Base-by-base conservation (phyloP, 2,888 invertebrate species). In the Drosophila mulleri region DNA sequence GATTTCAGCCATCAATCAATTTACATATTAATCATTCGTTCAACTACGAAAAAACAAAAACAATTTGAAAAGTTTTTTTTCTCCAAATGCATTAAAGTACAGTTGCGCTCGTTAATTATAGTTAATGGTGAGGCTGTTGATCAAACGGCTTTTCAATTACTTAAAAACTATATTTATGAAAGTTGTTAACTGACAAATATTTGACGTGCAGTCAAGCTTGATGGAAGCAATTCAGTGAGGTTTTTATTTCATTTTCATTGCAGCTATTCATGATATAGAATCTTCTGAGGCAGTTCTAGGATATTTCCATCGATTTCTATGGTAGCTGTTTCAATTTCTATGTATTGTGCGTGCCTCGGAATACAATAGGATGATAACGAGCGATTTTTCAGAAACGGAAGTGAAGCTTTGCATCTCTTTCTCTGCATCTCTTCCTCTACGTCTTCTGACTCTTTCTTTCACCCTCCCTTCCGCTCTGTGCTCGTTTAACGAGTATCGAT, bases 401-500 rank as follows among this genome's bases (percentile, higher is more conserved):
- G 20, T 18, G 23, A 16, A 18, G 32, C 23, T 20, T 23, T 50
- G 42, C n/a, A 32, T 29, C 41, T 41, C 26, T 54, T 3, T 2
- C 53, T n/a, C 37, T 35, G 4, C 18, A n/a, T n/a, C n/a, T n/a
- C n/a, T 16, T 3, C 14, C 26, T 16, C 3, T 32, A 9, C 32
- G 1, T 48, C 29, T n/a, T n/a, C 26, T n/a, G 5, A 1, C 9
- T n/a, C 47, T 9, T 16, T 23, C 16, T 16, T 32, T 20, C 11
- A 2, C 14, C 6, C n/a, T n/a, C 6, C 5, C 32, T 20, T 26
- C 26, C 12, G 14, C 7, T 7, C 32, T 39, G 11, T 4, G 14
- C 37, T 20, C n/a, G n/a, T 29, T 18, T 58, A 58, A 52, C 52
- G 45, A 58, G 23, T 68, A 68, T 68, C 41, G 67, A 68, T 68